Evolutionary conservation across 2,113 vertebrate species (phyloP), one percentile per base, ranked within the genome.

Genomic region (Melanocharis versteri): DNA sequence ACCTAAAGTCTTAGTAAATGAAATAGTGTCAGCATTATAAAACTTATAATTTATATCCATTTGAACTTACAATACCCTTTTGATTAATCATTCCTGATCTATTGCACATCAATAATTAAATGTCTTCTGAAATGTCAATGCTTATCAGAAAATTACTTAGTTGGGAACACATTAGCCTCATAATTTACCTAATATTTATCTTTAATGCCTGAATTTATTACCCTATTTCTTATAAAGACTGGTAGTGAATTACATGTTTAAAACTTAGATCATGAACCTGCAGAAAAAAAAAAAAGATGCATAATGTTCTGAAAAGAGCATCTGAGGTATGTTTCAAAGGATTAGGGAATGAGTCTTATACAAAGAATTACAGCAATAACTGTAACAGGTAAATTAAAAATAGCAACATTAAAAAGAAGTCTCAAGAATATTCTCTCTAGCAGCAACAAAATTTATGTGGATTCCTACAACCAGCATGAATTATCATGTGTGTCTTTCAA

Each of bases 71-170:
- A 8, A 87, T 89, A 96, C 86, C 76, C 94, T 94, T 96, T 89
- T 96, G 92, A 93, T 94, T 95, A 96, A 97, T 96, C 71, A 90
- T 82, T 92, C 79, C 82, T 93, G 80, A 95, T 93, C 83, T 71
- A 94, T 26, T 92, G 61, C 90, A 92, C 90, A 96, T 94, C 96
- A 95, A 96, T 91, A 96, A 93, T 93, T 93, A 96, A 90, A 93
- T 83, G 73, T 76, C 92, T 94, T 94, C 65, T 20, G 11, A 96
- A 96, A 97, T 97, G 93, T 92, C 96, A 97, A 61, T 95, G 95
- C 86, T 87, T 93, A 97, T 96, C 92, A 95, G 87, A 95, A 96
- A 97, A 97, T 94, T 10, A 84, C 77, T 95, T 97, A 92, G 83
- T 89, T 96, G 53, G 80, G 42, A 95, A 94, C 85, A 88, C 86